A percentile compares a stretch with the other conserved stretches of the same genome.
Conservation (phyloP, 2,888 invertebrate genomes). For the Drosophila affinis region DNA sequence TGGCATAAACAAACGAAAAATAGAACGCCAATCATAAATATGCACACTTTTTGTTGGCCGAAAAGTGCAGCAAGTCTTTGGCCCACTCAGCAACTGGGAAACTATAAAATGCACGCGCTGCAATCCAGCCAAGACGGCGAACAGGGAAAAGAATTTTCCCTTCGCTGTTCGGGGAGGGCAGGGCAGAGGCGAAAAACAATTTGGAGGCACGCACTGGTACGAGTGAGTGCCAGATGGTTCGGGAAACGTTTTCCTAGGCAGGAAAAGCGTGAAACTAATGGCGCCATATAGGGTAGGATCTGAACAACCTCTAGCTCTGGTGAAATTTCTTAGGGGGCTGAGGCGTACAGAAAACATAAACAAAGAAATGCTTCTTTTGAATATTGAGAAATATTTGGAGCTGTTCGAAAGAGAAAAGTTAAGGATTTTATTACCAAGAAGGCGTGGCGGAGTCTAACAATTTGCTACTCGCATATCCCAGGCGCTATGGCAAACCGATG, state of each 20-base stretch:
- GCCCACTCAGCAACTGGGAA: slow-evolving; percentile 45
- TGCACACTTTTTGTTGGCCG: slow-evolving; percentile 40
- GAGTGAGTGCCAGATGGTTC: slow-evolving; percentile 55
- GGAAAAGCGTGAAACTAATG: slow-evolving; percentile 52
- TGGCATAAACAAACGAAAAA: slow-evolving; percentile 38
- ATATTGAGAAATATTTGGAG: background rate
- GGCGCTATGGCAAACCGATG: no score
- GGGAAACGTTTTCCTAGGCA: slow-evolving; percentile 22
- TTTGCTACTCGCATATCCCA: no score
- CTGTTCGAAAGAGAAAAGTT: background rate
- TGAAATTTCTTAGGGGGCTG: background rate
- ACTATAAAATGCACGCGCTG: slow-evolving; percentile 74
- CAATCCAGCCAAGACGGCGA: slow-evolving; percentile 40
- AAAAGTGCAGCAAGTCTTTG: slow-evolving; percentile 19
- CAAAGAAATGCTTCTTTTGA: background rate
- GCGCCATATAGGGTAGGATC: slow-evolving; percentile 38
- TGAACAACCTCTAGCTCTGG: slow-evolving; percentile 21
- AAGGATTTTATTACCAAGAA: background rate
- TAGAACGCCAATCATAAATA: slow-evolving; percentile 57
- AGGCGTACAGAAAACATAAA: background rate
- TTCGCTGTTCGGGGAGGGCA: slow-evolving; percentile 23
- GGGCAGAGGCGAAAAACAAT: slow-evolving; percentile 38
- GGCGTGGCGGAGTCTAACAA: no score
- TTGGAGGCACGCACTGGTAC: slow-evolving; percentile 52
- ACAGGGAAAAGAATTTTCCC: slow-evolving; percentile 22